Percentiles rank a stretch among this genome's conserved stretches.
phyloP scores from a whole-genome alignment of 2,888 invertebrate genomes.

The Chymomyza amoena region DNA sequence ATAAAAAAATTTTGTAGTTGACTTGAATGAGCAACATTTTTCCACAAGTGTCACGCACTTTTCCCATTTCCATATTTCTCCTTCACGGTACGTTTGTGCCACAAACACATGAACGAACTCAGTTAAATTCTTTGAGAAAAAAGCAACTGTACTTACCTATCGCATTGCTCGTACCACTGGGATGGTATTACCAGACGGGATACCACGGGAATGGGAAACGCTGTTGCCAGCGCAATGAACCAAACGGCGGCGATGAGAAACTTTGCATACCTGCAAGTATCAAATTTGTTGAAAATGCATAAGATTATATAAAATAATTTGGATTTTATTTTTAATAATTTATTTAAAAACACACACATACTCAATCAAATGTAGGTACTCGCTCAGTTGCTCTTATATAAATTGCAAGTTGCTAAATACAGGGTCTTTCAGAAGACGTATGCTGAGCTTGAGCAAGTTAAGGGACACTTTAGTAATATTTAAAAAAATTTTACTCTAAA shows the following conservation, averaged over 20 bases:
- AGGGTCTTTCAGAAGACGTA: too few species aligned
- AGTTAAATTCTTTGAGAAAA: not conserved
- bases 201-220: constrained; percentile 89
- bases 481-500: too few species aligned
- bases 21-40: constrained; percentile 35
- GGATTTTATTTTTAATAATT: constrained; percentile 16
- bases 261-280: constrained; percentile 76
- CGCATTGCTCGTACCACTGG: constrained; percentile 82
- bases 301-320: constrained; percentile 9
- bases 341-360: not conserved
- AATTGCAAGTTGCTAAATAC: not conserved
- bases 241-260: constrained; percentile 78
- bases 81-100: constrained; percentile 27
- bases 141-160: constrained; percentile 81
- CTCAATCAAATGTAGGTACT: not conserved
- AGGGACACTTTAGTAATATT: too few species aligned
- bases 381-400: not conserved
- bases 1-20: not conserved
- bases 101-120: not conserved
- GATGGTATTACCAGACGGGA: constrained; percentile 83
- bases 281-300: not conserved
- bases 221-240: constrained; percentile 85
- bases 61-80: constrained; percentile 31
- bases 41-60: constrained; percentile 34
- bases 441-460: not conserved